These are phyloP conservation scores for Thunnus albacares DNA, from an alignment of 2,797 vertebrate species.

Conservation along the genomic window DNA sequence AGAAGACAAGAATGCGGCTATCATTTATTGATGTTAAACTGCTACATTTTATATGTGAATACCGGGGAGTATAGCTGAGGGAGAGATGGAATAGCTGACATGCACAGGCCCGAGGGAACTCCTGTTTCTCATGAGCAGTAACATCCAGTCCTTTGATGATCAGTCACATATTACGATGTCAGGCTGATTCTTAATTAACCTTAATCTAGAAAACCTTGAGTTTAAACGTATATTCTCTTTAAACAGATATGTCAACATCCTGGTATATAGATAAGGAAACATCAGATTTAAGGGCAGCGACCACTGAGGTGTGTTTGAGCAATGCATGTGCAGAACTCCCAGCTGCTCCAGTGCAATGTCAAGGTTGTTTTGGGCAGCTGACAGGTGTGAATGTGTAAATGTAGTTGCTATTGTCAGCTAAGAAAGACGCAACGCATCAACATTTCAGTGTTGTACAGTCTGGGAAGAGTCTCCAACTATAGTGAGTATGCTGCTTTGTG, in stretches of 20 bases:
- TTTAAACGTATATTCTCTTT: conserved; percentile 3
- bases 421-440: not conserved
- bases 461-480: not conserved
- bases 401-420: not conserved
- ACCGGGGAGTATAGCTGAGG: conserved; percentile 6
- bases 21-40: conserved; percentile 66
- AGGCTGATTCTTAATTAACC: not conserved
- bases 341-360: not conserved
- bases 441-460: too few species aligned
- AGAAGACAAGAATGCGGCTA: conserved; percentile 28
- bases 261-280: not conserved
- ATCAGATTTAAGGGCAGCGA: not conserved
- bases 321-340: not conserved
- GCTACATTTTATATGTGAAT: conserved; percentile 58
- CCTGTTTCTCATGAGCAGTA: not conserved
- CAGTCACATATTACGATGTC: not conserved
- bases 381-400: too few species aligned
- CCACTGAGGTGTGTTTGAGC: not conserved
- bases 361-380: too few species aligned
- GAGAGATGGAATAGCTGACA: not conserved
- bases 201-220: not conserved
- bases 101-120: not conserved
- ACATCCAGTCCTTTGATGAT: not conserved
- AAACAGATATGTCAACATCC: not conserved
- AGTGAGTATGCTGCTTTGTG: not conserved